Evolutionary conservation across 2,888 invertebrate species (phyloP), one percentile per base, ranked within the genome.

Genomic region (Apeira syringaria): DNA sequence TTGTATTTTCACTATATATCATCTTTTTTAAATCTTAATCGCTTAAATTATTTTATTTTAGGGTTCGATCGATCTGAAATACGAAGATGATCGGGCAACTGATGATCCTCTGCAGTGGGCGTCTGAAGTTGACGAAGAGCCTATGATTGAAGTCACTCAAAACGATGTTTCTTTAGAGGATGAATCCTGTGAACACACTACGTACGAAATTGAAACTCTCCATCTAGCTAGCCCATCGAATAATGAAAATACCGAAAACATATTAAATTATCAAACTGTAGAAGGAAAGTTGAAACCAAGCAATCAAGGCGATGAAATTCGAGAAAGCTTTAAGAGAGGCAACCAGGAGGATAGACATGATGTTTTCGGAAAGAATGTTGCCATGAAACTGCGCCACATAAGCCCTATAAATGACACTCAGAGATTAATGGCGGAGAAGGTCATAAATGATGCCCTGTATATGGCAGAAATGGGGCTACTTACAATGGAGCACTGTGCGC

Each of bases 381-480:
- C 48, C 1, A 24, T 44, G 15, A 54, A 54, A 31, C 39, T 54
- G 0, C 26, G 51, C 4, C 33, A 48, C 25, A 39, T 51, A 20
- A 30, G 44, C n/a, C 17, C 22, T 5, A 30, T 11, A 7, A 42
- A 44, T 22, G 40, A 49, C 7, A 47, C 37, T 10, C 51, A 49
- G 28, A 39, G 49, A 27, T 25, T 54, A 20, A 42, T 49, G 29
- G 51, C 48, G 3, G 51, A 54, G 31, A 54, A 54, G 7, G 49
- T 51, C 7, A 47, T 54, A 26, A 54, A 51, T 13, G 53, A 51
- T 25, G 47, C 51, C 5, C 20, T 54, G 5, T 49, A 40, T 15
- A 15, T 35, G 25, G 53, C 44, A 9, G 48, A 54, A 40, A 45
- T 49, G 44, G 48, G 50, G 2, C 29, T 47, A 25, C 47, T 54